Base-by-base conservation (phyloP, 2,113 vertebrate species). In the Astur gentilis region DNA sequence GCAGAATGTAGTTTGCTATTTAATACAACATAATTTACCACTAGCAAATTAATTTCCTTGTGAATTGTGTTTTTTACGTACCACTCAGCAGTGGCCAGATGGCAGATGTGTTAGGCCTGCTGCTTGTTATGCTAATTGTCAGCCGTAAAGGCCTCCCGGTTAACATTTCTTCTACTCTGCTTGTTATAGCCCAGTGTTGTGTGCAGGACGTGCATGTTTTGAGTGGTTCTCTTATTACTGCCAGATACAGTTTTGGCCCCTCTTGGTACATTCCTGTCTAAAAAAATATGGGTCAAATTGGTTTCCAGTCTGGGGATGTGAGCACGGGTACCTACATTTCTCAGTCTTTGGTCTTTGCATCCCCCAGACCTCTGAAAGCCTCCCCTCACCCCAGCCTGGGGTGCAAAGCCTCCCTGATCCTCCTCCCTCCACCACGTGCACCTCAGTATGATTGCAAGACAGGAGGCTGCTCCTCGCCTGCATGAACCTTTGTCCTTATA, bases 401-500 rank as follows among this genome's bases (percentile, higher is more conserved):
- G 14, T 4, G 1, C 52, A 13, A 49, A 44, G 4, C 21, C 34
- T 32, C 20, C 55, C 38, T 76, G 26, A 62, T 57, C 22, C 52
- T 83, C 9, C 44, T 52, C 21, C 13, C 44, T 69, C 42, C 19
- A 5, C 34, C 58, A 8, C 2, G 0, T 6, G 13, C 25, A 6
- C 31, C 42, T 67, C 22, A 1, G 17, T 2, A 6, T 0, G 2
- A 12, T 12, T 26, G 36, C 69, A 42, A 85, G 83, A 25, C 17
- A 11, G 40, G 47, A 78, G 79, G 42, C 79, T 81, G 45, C 31
- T 83, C 45, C 38, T 36, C 1, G 0, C 66, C n/a, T 21, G 11
- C 54, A 26, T 9, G 1, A 42, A 3, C 0, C 0, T 7, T 60
- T 38, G 14, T 49, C 38, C 13, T 80, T 11, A 0, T 3, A 9